These are phyloP conservation scores for Tiphia femorata DNA, from an alignment of 2,888 invertebrate species.

Conservation along the genomic window DNA sequence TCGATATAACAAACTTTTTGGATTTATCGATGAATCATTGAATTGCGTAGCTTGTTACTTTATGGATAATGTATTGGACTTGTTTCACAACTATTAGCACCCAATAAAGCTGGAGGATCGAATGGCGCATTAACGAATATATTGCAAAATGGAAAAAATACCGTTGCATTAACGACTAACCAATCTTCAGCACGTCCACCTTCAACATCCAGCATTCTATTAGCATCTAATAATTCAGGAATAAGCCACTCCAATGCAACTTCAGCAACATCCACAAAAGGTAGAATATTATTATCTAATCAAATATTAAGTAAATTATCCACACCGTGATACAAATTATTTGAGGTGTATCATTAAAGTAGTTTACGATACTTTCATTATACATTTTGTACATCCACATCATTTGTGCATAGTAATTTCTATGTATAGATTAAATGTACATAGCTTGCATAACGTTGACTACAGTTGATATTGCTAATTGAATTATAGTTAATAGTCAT, in stretches of 20 bases:
- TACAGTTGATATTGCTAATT: too few relatives aligned
- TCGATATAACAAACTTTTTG: neutral
- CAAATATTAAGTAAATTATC: constrained; percentile 35
- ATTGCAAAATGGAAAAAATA: constrained; percentile 53
- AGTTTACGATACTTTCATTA: too few relatives aligned
- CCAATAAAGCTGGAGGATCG: constrained; percentile 25
- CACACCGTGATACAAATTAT: constrained; percentile 27
- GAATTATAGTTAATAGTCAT: too few relatives aligned
- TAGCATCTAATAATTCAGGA: constrained; percentile 50
- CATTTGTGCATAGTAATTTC: too few relatives aligned
- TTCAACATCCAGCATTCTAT: constrained; percentile 52
- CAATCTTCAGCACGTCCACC: constrained; percentile 42
- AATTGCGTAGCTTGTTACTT: neutral
- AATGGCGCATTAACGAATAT: constrained; percentile 43
- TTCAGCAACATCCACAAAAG: constrained; percentile 55
- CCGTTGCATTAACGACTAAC: constrained; percentile 36
- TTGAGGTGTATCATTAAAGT: too few relatives aligned
- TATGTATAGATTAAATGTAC: too few relatives aligned
- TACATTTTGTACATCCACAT: too few relatives aligned
- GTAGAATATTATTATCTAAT: constrained; percentile 58
- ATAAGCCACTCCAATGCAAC: constrained; percentile 41
- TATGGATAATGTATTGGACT: too few relatives aligned
- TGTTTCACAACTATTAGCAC: too few relatives aligned
- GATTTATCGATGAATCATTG: neutral
- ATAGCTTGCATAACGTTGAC: too few relatives aligned